Base-by-base conservation (phyloP, 2,888 invertebrate genomes). In the Napeogenes sylphis region DNA sequence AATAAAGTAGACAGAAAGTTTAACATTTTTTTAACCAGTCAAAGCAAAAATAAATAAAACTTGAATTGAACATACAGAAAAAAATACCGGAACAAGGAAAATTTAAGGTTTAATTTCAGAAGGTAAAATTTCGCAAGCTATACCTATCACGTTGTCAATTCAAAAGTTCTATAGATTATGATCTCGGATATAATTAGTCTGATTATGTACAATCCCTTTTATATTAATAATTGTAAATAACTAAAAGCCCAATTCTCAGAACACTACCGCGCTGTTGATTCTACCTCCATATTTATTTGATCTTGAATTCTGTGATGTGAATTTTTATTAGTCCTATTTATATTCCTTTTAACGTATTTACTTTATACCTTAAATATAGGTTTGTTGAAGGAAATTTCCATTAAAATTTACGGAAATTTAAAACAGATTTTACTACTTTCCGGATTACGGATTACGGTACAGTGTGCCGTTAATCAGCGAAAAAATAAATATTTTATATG, bases 111-210 rank as follows among this genome's bases (percentile, higher is more conserved):
- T 3, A 51, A 3, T 12, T 2, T 4, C 12, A 21, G 60, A 35
- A 58, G 58, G 46, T 54, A 13, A 54, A 54, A 30, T n/a, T 46
- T 55, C 54, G n/a, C 57, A 74, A 80, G 77, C 76, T 81, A 79
- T 21, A 21, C 21, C 21, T 78, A 81, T 82, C 81, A 75, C 76
- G 66, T 82, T 84, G 85, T 85, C 85, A 85, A 85, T 85, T 85
- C 85, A 79, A 64, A 72, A 68, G 71, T 68, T 69, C 71, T 75
- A 69, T 66, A 79, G 83, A 82, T 84, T 78, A 83, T 73, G 78
- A 81, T 83, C 83, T 73, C 63, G 65, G 75, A 75, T 78, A 78
- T 76, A 75, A 77, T 79, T 77, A 75, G 70, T 63, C 68, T 69
- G 76, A 77, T 80, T 79, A 70, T 70, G 63, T 3, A 42, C 42